Base-by-base conservation (phyloP, 64 coral and sea anemone genomes). In the Hydrozoanthus tunicans region DNA sequence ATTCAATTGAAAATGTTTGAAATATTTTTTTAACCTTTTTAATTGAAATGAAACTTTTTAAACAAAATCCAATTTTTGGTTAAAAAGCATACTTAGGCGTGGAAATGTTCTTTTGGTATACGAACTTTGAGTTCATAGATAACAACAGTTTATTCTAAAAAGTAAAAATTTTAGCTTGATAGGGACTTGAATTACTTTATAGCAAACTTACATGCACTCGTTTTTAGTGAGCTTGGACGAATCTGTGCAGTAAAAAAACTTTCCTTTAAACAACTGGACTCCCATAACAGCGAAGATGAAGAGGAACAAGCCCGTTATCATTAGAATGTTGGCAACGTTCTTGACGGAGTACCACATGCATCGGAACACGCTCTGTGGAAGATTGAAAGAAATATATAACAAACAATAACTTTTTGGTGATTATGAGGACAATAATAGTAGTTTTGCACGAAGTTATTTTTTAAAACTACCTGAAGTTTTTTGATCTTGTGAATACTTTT, bases 281-380 rank as follows among this genome's bases (percentile, higher is more conserved):
- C 96, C 96, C 89, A 98, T 98, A 25, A 95, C 94, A 62, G 96
- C 94, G 64, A 98, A 98, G 23, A 98, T 98, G 24, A 98, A 95
- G 84, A 98, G 63, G 84, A 98, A 98, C 2, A 98, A 51, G 52
- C 88, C 62, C 0, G 96, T 98, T 17, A 98, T 98, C 84, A 98
- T 95, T 6, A 95, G 82, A 60, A 98, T 98, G 57, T 98, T 98
- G 13, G 94, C 94, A 9, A 98, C 96, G 57, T 98, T 98, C 85
- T 98, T 98, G 12, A 98, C 91, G 7, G 96, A 98, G 64, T 92
- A 98, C 92, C 89, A 95, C 94, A 98, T 98, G n/a, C 96, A 98
- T 12, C 94, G 94, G 51, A 98, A 98, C 8, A 98, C 96, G 53
- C 82, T 94, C 96, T 98, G 59, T 11, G 27, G 6, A 76, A 43